Evolutionary conservation across 2,113 vertebrate species (phyloP).

Genomic region (Microtus ochrogaster): DNA sequence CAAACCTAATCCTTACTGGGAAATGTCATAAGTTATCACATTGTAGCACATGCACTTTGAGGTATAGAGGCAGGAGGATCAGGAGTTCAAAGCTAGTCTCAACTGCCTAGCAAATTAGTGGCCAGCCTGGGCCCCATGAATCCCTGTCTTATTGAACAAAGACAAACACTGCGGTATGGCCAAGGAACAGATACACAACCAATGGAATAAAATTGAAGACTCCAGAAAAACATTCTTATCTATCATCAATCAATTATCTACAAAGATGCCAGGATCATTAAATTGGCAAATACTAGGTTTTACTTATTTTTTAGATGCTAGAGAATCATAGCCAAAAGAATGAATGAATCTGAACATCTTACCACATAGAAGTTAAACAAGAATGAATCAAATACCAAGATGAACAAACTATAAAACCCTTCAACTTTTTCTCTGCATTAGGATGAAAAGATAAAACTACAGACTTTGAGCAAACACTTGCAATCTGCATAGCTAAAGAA

Average conservation of each 20-base stretch:
- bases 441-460: background rate
- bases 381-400: slow-evolving; percentile 12
- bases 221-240: background rate
- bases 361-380: slow-evolving; percentile 3
- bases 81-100: background rate
- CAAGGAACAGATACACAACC: background rate
- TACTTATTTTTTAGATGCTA: background rate
- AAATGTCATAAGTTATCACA: background rate
- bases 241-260: background rate
- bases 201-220: background rate
- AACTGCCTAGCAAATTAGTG: background rate
- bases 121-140: background rate
- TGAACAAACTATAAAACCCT: background rate
- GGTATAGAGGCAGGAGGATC: background rate
- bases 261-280: background rate
- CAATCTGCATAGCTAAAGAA: background rate
- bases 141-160: background rate
- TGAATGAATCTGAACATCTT: background rate
- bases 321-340: background rate
- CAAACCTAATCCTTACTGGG: background rate
- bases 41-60: background rate
- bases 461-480: background rate
- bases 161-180: background rate
- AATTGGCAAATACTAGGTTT: background rate
- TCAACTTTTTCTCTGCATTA: background rate